phyloP scores from a whole-genome alignment of 2,113 vertebrate genomes.

The Arothron firmamentum region DNA sequence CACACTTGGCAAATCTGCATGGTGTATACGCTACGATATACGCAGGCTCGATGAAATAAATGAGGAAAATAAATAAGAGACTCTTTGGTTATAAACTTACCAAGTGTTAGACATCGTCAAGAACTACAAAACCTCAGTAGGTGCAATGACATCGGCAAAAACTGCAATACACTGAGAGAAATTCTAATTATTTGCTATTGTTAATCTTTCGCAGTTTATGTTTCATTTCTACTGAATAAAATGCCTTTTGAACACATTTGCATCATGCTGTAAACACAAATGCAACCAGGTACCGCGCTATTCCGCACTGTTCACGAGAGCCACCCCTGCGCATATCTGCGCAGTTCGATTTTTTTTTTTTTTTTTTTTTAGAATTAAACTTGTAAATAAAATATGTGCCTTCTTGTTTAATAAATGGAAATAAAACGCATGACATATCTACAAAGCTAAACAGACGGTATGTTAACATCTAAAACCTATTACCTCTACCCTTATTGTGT shows the following conservation, averaged over 20 bases:
- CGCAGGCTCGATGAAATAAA: background rate
- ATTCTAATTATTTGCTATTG: background rate
- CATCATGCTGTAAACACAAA: slow-evolving; percentile 27
- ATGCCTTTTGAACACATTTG: background rate
- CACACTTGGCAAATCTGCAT: too few relatives aligned
- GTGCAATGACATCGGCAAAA: background rate
- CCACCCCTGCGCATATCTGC: slow-evolving; percentile 30
- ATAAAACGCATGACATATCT: background rate
- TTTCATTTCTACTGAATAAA: background rate
- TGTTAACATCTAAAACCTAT: background rate
- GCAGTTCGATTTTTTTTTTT: slow-evolving; percentile 22
- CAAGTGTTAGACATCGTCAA: slow-evolving; percentile 67
- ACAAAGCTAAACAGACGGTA: accelerated
- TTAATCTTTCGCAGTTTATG: background rate
- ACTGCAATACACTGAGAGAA: background rate
- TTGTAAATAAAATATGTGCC: background rate
- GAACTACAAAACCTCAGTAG: background rate
- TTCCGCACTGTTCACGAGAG: slow-evolving; percentile 3
- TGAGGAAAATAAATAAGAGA: background rate
- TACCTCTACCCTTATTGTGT: slow-evolving; percentile 6
- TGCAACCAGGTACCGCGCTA: slow-evolving; percentile 32
- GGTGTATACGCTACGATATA: background rate
- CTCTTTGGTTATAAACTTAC: slow-evolving; percentile 45
- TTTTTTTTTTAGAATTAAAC: background rate
- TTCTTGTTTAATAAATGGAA: background rate